phyloP scores from a whole-genome alignment of 1,140 invertebrate genomes.

The Neodiprion fabricii region DNA sequence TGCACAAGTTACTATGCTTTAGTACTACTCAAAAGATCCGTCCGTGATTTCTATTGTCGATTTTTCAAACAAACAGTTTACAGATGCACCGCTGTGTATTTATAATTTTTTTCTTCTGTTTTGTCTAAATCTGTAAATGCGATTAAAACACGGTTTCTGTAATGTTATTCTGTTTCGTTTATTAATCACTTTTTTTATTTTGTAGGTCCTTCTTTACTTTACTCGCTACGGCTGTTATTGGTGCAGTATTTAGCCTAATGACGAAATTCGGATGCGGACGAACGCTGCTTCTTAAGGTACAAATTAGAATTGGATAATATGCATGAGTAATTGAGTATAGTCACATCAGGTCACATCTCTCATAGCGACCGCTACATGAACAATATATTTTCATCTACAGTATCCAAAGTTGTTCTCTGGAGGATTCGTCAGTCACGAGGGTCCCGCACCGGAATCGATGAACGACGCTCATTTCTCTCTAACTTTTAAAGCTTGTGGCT shows the following conservation, averaged over 20 bases:
- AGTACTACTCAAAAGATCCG: not conserved
- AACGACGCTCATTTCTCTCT: slow-evolving; percentile 71
- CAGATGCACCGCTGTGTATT: too few relatives aligned
- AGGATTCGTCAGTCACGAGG: slow-evolving; percentile 72
- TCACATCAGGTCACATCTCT: slow-evolving; percentile 14
- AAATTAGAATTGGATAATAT: slow-evolving; percentile 28
- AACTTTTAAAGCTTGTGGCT: slow-evolving; percentile 78
- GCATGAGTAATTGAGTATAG: too few relatives aligned
- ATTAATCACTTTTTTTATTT: slow-evolving; percentile 19
- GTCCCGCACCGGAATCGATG: slow-evolving; percentile 70
- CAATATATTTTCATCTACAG: slow-evolving; percentile 53
- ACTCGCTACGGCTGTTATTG: slow-evolving; percentile 64
- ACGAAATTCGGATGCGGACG: slow-evolving; percentile 70
- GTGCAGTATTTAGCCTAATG: slow-evolving; percentile 70
- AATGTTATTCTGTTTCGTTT: not conserved
- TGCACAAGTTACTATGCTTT: too few relatives aligned
- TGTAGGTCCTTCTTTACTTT: slow-evolving; percentile 55
- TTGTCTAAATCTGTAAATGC: slow-evolving; percentile 5
- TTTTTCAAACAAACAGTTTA: not conserved
- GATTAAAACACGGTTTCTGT: slow-evolving; percentile 20
- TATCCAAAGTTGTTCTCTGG: slow-evolving; percentile 77
- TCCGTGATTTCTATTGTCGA: slow-evolving; percentile 1
- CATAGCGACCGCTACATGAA: slow-evolving; percentile 11
- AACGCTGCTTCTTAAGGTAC: slow-evolving; percentile 70
- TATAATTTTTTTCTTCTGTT: too few relatives aligned